Evolutionary conservation across 2,888 invertebrate genomes (phyloP).

Genomic region (Troilus luridus): DNA sequence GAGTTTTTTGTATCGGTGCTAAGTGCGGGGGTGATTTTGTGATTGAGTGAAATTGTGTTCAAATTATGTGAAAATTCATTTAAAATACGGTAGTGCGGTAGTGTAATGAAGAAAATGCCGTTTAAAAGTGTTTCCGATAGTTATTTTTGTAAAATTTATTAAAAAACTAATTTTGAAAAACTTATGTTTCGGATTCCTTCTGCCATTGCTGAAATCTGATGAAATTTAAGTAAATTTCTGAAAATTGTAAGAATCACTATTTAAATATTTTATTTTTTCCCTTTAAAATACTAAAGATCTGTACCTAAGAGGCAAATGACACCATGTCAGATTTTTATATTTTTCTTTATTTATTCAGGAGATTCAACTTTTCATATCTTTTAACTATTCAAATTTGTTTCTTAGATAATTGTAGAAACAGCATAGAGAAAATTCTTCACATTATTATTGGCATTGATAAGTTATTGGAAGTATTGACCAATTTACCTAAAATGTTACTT

Average conservation of each 20-base stretch:
- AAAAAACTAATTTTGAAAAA: background rate
- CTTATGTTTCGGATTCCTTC: background rate
- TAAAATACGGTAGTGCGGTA: background rate
- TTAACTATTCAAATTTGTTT: too few species aligned
- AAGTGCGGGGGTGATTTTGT: background rate
- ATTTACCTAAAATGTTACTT: too few species aligned
- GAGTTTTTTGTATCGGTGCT: background rate
- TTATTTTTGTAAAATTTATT: background rate
- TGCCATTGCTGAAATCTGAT: background rate
- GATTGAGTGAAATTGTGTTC: too few species aligned
- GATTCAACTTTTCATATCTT: too few species aligned
- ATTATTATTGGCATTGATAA: too few species aligned
- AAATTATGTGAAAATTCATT: background rate
- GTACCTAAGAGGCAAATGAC: too few species aligned
- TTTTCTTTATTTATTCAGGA: too few species aligned
- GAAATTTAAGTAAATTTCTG: background rate
- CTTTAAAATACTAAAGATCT: too few species aligned
- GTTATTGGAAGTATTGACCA: too few species aligned
- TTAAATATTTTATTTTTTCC: background rate
- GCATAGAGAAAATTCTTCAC: too few species aligned
- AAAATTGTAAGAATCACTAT: background rate
- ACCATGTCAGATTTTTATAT: too few species aligned
- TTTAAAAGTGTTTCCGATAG: background rate
- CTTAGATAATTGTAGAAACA: too few species aligned
- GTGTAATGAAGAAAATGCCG: background rate